A percentile compares a stretch with the other conserved stretches of the same genome.
Conservation (phyloP, 2,113 vertebrate species). For the Cebidichthys violaceus region DNA sequence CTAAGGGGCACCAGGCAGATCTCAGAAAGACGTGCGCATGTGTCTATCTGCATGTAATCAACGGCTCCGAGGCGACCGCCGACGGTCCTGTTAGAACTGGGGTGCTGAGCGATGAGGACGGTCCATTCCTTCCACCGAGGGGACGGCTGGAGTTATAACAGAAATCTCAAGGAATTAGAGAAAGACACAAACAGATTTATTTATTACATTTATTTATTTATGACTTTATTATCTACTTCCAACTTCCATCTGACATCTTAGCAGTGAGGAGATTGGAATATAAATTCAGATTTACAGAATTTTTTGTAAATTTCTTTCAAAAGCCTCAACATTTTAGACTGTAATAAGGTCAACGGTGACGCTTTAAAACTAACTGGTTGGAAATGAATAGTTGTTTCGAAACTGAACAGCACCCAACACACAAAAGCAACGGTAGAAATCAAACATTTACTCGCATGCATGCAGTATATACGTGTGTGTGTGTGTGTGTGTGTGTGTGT, state of each 20-base stretch:
- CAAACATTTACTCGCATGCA: background rate
- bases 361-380: background rate
- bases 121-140: conserved; percentile 22
- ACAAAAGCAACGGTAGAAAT: background rate
- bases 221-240: background rate
- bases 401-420: background rate
- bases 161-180: conserved; percentile 29
- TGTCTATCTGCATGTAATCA: conserved; percentile 38
- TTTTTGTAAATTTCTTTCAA: background rate
- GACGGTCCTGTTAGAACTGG: conserved; percentile 5
- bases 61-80: conserved; percentile 36
- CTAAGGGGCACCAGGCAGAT: conserved; percentile 32
- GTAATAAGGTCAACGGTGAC: conserved; percentile 8
- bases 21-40: conserved; percentile 16
- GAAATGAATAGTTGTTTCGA: background rate
- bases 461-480: background rate
- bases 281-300: conserved; percentile 10
- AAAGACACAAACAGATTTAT: too few species aligned
- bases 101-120: conserved; percentile 12
- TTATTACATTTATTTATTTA: too few species aligned
- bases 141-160: conserved; percentile 57
- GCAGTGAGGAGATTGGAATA: background rate
- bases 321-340: background rate
- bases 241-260: conserved; percentile 17
- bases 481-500: conserved; percentile 11